These are phyloP conservation scores for Eospalax fontanierii DNA, from an alignment of 2,797 vertebrate species.

Conservation along the genomic window DNA sequence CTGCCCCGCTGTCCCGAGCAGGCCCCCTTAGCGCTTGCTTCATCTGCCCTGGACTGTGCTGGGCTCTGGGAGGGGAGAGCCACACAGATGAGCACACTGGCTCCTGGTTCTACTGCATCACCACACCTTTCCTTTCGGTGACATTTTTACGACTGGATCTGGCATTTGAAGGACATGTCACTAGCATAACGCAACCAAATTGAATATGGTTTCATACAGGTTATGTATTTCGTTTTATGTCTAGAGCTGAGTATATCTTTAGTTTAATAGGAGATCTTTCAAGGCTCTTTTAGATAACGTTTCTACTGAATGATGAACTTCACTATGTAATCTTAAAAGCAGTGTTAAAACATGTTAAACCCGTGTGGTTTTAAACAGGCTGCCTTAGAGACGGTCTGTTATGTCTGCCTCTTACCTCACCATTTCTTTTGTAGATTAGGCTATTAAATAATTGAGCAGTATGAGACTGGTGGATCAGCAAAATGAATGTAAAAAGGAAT, in stretches of 20 bases:
- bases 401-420: neutral
- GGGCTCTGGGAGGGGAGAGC: neutral
- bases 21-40: rapidly evolving
- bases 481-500: neutral
- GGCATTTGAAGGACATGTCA: neutral
- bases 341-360: neutral
- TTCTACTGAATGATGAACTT: neutral
- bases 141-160: neutral
- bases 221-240: neutral
- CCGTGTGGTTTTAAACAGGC: neutral
- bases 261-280: neutral
- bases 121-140: neutral
- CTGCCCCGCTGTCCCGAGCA: neutral
- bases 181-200: neutral
- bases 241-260: neutral
- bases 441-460: neutral
- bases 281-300: neutral
- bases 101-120: rapidly evolving
- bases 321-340: neutral
- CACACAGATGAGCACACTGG: rapidly evolving
- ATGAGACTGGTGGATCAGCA: neutral
- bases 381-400: neutral
- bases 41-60: rapidly evolving
- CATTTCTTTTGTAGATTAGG: neutral
- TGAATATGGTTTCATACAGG: neutral